Evolutionary conservation across 2,888 invertebrate species (phyloP).

Genomic region (Altica lythri): DNA sequence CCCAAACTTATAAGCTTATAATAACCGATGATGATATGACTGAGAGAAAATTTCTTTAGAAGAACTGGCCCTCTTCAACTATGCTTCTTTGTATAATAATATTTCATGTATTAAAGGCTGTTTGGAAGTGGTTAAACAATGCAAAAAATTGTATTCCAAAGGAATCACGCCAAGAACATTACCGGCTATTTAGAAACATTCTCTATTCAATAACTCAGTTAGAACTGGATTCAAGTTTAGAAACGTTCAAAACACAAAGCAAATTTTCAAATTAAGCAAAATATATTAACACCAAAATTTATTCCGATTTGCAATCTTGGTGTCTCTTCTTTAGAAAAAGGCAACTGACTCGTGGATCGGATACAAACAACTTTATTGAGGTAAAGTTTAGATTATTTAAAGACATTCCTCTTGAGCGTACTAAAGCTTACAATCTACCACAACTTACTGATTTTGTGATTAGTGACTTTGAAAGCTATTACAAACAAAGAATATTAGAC

Average conservation of each 20-base stretch:
- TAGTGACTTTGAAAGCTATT: constrained; percentile 21
- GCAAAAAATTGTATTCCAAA: constrained; percentile 14
- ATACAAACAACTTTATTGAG: constrained; percentile 30
- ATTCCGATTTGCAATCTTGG: constrained; percentile 13
- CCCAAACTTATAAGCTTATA: constrained; percentile 17
- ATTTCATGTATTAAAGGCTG: constrained; percentile 18
- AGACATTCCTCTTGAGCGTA: constrained; percentile 27
- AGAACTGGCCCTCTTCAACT: constrained; percentile 14
- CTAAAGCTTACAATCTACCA: constrained; percentile 25
- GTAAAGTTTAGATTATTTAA: constrained; percentile 30
- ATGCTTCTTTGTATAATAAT: constrained; percentile 22
- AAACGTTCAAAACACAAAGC: constrained; percentile 10
- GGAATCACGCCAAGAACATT: constrained; percentile 14
- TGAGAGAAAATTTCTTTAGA: constrained; percentile 20
- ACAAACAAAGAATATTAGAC: constrained; percentile 14
- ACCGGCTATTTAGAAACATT: constrained; percentile 19
- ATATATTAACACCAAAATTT: constrained; percentile 13
- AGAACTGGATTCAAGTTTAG: constrained; percentile 11
- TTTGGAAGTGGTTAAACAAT: constrained; percentile 22
- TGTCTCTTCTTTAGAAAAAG: constrained; percentile 22
- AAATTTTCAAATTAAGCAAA: constrained; percentile 19
- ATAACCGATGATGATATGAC: constrained; percentile 20
- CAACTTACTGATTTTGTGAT: constrained; percentile 24
- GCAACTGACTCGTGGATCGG: constrained; percentile 14
- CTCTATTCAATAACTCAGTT: constrained; percentile 5